Evolutionary conservation across 1,140 invertebrate species (phyloP).

Genomic region (Antheraea mylitta): DNA sequence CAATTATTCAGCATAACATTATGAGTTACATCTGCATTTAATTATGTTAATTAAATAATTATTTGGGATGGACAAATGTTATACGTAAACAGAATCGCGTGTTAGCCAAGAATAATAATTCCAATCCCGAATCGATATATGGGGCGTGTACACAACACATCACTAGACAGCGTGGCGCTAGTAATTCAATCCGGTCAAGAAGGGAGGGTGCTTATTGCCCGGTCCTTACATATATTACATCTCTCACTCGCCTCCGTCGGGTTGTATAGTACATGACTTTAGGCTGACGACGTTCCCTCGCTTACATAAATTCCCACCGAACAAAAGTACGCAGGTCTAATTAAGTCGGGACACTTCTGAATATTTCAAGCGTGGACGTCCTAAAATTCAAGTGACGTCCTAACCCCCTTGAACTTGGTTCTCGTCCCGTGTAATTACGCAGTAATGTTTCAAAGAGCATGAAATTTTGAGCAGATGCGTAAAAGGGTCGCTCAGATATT

Average conservation of each 20-base stretch:
- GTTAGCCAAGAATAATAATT: neutral
- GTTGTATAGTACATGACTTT: slow-evolving; percentile 48
- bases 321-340: slow-evolving; percentile 52
- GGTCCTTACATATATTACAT: slow-evolving; percentile 49
- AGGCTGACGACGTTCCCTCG: slow-evolving; percentile 33
- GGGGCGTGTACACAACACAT: neutral
- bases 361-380: slow-evolving; percentile 41
- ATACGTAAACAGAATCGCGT: slow-evolving; percentile 9
- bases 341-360: slow-evolving; percentile 54
- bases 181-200: slow-evolving; percentile 56
- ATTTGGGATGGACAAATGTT: slow-evolving; percentile 15
- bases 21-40: slow-evolving; percentile 16
- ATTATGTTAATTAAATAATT: slow-evolving; percentile 19
- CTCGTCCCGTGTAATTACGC: slow-evolving; percentile 31
- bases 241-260: slow-evolving; percentile 38
- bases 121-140: slow-evolving; percentile 6
- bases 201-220: slow-evolving; percentile 46
- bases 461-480: slow-evolving; percentile 8
- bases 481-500: slow-evolving; percentile 5
- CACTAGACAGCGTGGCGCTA: slow-evolving; percentile 27
- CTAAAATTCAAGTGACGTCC: slow-evolving; percentile 23
- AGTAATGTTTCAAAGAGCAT: slow-evolving; percentile 36
- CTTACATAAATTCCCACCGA: slow-evolving; percentile 42
- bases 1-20: slow-evolving; percentile 21
- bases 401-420: slow-evolving; percentile 29